A percentile compares a stretch with the other conserved stretches of the same genome.
Evolutionary conservation across 2,888 invertebrate species (phyloP).

Genomic region (Psococerastis gibbosa): DNA sequence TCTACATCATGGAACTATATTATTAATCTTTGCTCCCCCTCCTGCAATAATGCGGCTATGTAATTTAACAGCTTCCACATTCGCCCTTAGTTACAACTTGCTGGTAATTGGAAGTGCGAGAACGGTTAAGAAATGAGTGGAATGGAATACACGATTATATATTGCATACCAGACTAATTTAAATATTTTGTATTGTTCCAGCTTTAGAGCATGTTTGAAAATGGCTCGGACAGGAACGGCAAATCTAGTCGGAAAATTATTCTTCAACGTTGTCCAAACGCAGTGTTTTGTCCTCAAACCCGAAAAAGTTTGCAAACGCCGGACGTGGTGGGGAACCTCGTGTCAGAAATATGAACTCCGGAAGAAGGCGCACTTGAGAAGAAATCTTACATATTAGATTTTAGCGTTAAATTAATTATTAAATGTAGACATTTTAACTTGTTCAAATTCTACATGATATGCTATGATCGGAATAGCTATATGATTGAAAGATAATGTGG

Average conservation of each 20-base stretch:
- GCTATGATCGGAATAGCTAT: too few relatives aligned
- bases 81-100: too few relatives aligned
- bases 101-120: background rate
- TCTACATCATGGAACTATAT: too few relatives aligned
- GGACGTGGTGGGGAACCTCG: conserved; percentile 69
- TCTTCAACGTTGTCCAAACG: conserved; percentile 89
- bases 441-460: too few relatives aligned
- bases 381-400: conserved; percentile 56
- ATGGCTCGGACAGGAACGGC: conserved; percentile 71
- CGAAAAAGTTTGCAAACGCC: conserved; percentile 52
- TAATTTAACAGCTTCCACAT: too few relatives aligned
- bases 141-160: conserved; percentile 2
- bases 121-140: background rate
- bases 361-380: conserved; percentile 52
- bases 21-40: too few relatives aligned
- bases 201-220: conserved; percentile 83
- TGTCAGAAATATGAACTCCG: conserved; percentile 46
- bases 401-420: too few relatives aligned
- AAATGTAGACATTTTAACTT: too few relatives aligned
- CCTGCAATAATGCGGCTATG: too few relatives aligned
- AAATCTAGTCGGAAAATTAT: conserved; percentile 76
- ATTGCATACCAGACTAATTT: too few relatives aligned
- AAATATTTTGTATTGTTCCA: conserved; percentile 31
- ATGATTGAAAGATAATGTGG: too few relatives aligned
- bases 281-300: conserved; percentile 78